Conservation (phyloP, 2,113 vertebrate genomes). For the Talpa occidentalis region DNA sequence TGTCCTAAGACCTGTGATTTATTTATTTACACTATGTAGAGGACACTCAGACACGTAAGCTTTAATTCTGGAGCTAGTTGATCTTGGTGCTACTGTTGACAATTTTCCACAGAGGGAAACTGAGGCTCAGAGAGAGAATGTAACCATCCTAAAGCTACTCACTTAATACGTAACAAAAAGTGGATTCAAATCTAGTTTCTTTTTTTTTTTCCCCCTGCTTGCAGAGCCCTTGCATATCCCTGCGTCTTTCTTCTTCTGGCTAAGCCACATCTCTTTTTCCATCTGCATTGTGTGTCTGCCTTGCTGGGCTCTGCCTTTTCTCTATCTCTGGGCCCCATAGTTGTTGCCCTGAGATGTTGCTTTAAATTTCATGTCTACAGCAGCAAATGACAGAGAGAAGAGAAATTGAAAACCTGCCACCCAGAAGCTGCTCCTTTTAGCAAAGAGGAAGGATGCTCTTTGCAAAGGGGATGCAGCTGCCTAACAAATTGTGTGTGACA, state of each 20-base stretch:
- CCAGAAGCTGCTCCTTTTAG: constrained; percentile 22
- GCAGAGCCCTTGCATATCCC: not conserved
- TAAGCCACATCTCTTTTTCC: not conserved
- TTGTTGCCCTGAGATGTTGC: constrained; percentile 27
- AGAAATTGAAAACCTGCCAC: constrained; percentile 61
- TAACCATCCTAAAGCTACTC: not conserved
- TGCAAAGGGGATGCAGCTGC: constrained; percentile 22
- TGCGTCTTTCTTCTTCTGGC: not conserved
- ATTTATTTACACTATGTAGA: too few relatives aligned
- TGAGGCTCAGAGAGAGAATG: not conserved
- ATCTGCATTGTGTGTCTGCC: not conserved
- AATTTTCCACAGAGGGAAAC: not conserved
- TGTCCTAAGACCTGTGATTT: not conserved
- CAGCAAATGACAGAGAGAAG: not conserved
- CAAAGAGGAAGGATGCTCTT: constrained; percentile 43
- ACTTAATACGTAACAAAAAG: not conserved
- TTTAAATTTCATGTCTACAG: constrained; percentile 45
- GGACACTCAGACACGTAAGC: not conserved
- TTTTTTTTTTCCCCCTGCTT: not conserved
- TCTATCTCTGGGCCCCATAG: not conserved
- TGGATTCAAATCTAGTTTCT: not conserved
- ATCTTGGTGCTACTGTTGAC: not conserved
- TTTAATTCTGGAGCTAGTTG: not conserved
- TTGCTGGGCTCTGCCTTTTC: not conserved
- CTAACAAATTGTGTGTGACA: constrained; percentile 72